Evolutionary conservation across 2,113 vertebrate species (phyloP).

Genomic region (Sprattus sprattus): DNA sequence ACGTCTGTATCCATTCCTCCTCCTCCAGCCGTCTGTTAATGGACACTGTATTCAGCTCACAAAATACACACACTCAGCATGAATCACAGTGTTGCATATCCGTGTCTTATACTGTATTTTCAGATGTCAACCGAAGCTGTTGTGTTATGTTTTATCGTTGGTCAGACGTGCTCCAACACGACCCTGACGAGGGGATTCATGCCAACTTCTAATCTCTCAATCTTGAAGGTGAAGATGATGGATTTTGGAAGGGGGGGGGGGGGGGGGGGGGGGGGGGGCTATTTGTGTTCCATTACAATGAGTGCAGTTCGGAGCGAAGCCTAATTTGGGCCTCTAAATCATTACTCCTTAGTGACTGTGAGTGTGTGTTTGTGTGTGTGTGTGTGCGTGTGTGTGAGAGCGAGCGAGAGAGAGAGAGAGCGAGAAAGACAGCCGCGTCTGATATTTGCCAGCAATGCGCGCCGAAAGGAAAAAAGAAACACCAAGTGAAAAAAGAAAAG

Average conservation of each 20-base stretch:
- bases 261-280: conserved; percentile 58
- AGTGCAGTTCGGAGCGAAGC: conserved; percentile 74
- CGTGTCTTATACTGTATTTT: neutral
- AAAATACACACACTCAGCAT: neutral
- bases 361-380: neutral
- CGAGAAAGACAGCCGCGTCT: conserved; percentile 60
- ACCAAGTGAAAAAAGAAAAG: neutral
- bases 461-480: conserved; percentile 41
- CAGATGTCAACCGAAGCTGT: neutral
- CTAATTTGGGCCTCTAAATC: conserved; percentile 76
- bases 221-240: neutral
- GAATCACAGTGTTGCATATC: neutral
- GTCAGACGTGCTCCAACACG: neutral
- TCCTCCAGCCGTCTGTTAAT: no score
- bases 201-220: neutral
- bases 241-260: neutral
- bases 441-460: conserved; percentile 72
- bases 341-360: conserved; percentile 69
- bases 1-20: no score
- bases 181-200: neutral
- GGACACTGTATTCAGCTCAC: neutral
- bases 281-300: conserved; percentile 62
- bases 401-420: neutral
- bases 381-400: neutral
- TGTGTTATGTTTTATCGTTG: neutral